Percentiles rank a stretch among this genome's conserved stretches.
These are phyloP conservation scores for Sitodiplosis mosellana DNA, from an alignment of 1,140 invertebrate genomes.

Conservation along the genomic window DNA sequence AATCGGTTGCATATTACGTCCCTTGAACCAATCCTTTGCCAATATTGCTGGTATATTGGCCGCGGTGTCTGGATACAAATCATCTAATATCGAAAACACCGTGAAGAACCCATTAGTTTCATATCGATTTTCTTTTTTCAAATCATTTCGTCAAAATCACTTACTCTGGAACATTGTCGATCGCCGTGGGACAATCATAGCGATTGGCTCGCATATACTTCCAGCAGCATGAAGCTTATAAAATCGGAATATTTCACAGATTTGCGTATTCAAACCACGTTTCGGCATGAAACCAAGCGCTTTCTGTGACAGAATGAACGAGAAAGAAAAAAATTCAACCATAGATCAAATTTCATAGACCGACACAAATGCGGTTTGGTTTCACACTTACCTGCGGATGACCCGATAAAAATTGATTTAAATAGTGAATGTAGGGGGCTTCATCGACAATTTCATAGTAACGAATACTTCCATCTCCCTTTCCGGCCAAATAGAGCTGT, in stretches of 20 bases:
- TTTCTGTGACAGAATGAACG: constrained; percentile 45
- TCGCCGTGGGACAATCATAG: constrained; percentile 84
- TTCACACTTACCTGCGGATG: constrained; percentile 44
- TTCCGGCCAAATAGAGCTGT: constrained; percentile 35
- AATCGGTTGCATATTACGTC: constrained; percentile 61
- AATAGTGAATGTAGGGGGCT: constrained; percentile 67
- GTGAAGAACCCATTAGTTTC: not conserved
- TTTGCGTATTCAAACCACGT: constrained; percentile 60
- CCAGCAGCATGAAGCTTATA: constrained; percentile 82
- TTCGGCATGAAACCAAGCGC: constrained; percentile 87
- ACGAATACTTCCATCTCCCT: constrained; percentile 86
- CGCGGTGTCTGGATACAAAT: constrained; percentile 83
- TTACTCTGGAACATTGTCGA: constrained; percentile 33
- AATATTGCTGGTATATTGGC: constrained; percentile 62
- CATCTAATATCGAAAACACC: constrained; percentile 36
- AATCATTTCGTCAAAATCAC: not conserved
- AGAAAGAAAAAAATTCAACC: constrained; percentile 10
- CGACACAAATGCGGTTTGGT: constrained; percentile 8
- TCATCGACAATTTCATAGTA: constrained; percentile 86
- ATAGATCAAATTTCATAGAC: not conserved
- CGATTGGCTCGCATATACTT: constrained; percentile 73
- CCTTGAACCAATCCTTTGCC: constrained; percentile 72
- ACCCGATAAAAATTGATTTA: constrained; percentile 83
- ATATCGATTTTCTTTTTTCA: not conserved
- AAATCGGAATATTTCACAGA: constrained; percentile 79